Evolutionary conservation across 30 jellyfish, hydroid and myxozoan genomes (phyloP).

Genomic region (Pelagia noctiluca): DNA sequence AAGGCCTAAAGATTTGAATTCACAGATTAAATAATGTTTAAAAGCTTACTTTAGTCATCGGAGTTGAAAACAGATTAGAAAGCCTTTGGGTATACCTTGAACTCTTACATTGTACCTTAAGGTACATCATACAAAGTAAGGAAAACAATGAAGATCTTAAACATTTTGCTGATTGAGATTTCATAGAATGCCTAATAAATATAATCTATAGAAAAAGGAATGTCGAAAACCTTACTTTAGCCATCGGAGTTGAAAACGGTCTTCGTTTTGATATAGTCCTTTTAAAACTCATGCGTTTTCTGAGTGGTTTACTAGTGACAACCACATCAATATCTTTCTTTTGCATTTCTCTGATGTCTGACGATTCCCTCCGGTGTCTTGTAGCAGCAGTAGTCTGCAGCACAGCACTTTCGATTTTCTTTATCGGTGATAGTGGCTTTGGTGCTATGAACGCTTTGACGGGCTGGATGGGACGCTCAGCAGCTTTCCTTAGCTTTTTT

Average conservation of each 20-base stretch:
- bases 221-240: background rate
- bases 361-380: slow-evolving; percentile 23
- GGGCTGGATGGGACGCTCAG: slow-evolving; percentile 91
- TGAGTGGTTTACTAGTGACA: slow-evolving; percentile 55
- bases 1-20: no score
- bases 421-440: slow-evolving; percentile 9
- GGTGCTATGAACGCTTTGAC: slow-evolving; percentile 77
- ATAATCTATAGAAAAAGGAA: no score
- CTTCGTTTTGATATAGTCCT: slow-evolving; percentile 55
- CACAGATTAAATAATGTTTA: no score
- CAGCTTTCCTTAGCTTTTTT: slow-evolving; percentile 73
- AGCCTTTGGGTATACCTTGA: background rate
- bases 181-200: no score
- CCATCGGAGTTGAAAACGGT: slow-evolving; percentile 37
- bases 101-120: no score
- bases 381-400: slow-evolving; percentile 4
- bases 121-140: background rate
- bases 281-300: slow-evolving; percentile 67
- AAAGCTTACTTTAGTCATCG: no score
- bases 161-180: no score
- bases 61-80: background rate
- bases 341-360: slow-evolving; percentile 24
- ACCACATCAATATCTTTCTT: slow-evolving; percentile 57
- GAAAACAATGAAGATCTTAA: slow-evolving; percentile 3
- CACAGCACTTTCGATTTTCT: slow-evolving; percentile 1